These are phyloP conservation scores for Stichodactyla mertensii DNA, from an alignment of 64 coral and sea anemone species.

Conservation along the genomic window DNA sequence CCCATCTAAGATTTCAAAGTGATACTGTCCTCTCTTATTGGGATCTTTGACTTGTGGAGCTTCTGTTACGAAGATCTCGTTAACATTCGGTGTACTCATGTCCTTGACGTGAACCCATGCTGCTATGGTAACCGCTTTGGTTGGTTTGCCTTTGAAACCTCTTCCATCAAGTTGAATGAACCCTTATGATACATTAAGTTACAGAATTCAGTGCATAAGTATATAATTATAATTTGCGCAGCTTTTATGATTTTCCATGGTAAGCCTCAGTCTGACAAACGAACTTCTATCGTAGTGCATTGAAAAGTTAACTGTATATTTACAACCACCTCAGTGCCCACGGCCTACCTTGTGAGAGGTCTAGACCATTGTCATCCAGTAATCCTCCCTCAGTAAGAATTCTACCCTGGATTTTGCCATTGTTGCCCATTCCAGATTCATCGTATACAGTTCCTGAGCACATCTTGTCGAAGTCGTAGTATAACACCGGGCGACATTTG, in stretches of 20 bases:
- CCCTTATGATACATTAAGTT: slow-evolving; percentile 7
- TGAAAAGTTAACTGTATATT: background rate
- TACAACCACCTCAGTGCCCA: background rate
- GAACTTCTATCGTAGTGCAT: background rate
- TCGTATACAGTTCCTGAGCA: slow-evolving; percentile 75
- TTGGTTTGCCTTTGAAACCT: slow-evolving; percentile 82
- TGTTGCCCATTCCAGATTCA: slow-evolving; percentile 90
- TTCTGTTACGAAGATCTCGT: slow-evolving; percentile 75
- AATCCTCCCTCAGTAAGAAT: slow-evolving; percentile 52
- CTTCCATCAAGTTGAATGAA: slow-evolving; percentile 77
- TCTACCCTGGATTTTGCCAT: slow-evolving; percentile 53
- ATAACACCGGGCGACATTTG: slow-evolving; percentile 74
- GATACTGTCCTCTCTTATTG: slow-evolving; percentile 67
- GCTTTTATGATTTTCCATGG: no score
- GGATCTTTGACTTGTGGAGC: background rate
- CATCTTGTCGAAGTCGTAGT: slow-evolving; percentile 86
- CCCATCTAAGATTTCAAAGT: slow-evolving; percentile 75
- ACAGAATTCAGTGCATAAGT: background rate
- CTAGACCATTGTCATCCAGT: slow-evolving; percentile 65
- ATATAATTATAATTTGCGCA: no score
- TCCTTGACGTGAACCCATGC: slow-evolving; percentile 78
- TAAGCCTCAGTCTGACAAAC: no score
- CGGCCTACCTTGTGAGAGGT: slow-evolving; percentile 26
- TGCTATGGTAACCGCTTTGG: slow-evolving; percentile 69
- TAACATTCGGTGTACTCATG: slow-evolving; percentile 50